A percentile compares a stretch with the other conserved stretches of the same genome.
Evolutionary conservation across 1,140 invertebrate genomes (phyloP).

Genomic region (Brachionus koreanus): DNA sequence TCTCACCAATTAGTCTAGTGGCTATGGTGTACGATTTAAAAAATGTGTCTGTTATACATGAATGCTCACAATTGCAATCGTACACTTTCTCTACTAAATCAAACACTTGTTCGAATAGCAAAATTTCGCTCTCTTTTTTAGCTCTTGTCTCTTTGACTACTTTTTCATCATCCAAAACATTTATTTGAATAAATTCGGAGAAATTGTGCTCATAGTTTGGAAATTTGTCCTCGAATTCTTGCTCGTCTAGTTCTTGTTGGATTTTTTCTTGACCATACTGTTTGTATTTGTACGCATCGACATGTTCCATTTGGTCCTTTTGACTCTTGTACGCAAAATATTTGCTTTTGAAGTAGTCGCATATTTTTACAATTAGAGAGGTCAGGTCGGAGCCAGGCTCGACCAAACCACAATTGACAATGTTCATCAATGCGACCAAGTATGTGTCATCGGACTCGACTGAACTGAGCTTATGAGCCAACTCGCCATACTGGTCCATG

Average conservation of each 20-base stretch:
- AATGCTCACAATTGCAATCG: not conserved
- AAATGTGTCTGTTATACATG: not conserved
- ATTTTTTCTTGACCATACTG: constrained; percentile 20
- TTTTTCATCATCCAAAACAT: constrained; percentile 4
- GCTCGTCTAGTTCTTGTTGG: not conserved
- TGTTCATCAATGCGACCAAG: not conserved
- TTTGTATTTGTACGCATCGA: constrained; percentile 32
- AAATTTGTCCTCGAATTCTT: not conserved
- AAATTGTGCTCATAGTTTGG: constrained; percentile 26
- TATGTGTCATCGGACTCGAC: not conserved
- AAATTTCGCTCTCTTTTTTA: not conserved
- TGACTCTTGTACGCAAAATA: not conserved
- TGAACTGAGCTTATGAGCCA: not conserved
- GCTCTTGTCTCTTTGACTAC: not conserved
- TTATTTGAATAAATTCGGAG: constrained; percentile 24
- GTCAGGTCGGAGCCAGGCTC: not conserved
- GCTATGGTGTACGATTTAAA: not conserved
- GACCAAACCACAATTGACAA: not conserved
- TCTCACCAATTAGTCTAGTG: not conserved
- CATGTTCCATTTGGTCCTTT: not conserved
- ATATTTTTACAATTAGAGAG: not conserved
- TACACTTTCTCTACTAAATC: not conserved
- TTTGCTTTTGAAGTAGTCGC: not conserved
- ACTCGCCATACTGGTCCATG: not conserved
- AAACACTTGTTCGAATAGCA: not conserved